Percentiles rank a stretch among this genome's conserved stretches.
These are phyloP conservation scores for Cynodonichthys magdalenae DNA, from an alignment of 2,797 vertebrate genomes.

Conservation along the genomic window DNA sequence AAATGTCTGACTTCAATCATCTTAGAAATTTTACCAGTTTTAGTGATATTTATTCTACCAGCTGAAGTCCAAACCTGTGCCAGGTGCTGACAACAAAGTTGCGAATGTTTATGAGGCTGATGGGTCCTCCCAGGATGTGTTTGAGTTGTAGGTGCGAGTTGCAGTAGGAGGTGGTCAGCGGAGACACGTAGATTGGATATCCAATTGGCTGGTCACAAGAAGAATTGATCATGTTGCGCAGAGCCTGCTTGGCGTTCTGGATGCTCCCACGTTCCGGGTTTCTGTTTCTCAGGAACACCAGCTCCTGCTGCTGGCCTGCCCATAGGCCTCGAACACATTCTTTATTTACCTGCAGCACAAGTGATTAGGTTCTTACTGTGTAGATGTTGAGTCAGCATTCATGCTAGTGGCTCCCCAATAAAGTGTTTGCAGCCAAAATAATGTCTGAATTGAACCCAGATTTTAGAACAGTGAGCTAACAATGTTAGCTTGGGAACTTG, in stretches of 20 bases:
- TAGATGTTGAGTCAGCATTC: no score
- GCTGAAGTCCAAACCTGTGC: conserved; percentile 86
- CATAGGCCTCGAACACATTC: conserved; percentile 97
- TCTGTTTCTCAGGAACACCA: conserved; percentile 95
- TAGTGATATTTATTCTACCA: background rate
- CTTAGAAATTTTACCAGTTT: no score
- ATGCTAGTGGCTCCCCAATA: no score
- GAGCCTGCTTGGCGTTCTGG: conserved; percentile 98
- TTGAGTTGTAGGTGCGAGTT: conserved; percentile 94
- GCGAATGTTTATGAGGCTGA: conserved; percentile 94
- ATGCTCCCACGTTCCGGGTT: conserved; percentile 99
- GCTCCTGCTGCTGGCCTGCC: conserved; percentile 98
- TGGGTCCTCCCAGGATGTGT: conserved; percentile 92
- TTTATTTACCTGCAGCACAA: conserved; percentile 88
- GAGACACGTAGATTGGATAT: conserved; percentile 98
- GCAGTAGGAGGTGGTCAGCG: conserved; percentile 95
- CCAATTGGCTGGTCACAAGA: conserved; percentile 99
- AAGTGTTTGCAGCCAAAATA: no score
- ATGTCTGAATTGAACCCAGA: no score
- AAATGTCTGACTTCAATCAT: background rate
- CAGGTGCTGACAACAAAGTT: conserved; percentile 95
- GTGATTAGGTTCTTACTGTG: background rate
- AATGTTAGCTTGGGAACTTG: no score
- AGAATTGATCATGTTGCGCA: conserved; percentile 99
- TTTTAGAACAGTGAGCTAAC: no score